These are phyloP conservation scores for Aleiodes leptofemur DNA, from an alignment of 2,888 invertebrate genomes.

Conservation along the genomic window DNA sequence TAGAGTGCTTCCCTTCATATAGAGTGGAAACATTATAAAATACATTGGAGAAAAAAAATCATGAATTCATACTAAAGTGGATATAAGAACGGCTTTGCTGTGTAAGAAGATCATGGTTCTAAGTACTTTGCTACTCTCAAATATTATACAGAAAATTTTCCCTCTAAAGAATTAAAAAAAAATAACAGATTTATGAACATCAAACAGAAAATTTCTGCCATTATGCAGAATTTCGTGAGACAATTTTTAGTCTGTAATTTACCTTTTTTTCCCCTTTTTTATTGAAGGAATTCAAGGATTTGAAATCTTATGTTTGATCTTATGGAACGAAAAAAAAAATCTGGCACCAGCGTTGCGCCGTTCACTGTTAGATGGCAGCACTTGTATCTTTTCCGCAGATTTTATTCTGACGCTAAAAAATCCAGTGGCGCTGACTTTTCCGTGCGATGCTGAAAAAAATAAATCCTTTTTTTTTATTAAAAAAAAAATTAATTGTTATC, in stretches of 20 bases:
- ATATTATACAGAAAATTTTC: too few relatives aligned
- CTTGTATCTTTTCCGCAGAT: constrained; percentile 2
- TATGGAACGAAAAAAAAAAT: not conserved
- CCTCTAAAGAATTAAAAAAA: too few relatives aligned
- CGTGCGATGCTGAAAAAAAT: too few relatives aligned
- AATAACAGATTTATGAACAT: too few relatives aligned
- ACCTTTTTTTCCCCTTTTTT: too few relatives aligned
- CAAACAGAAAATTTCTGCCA: too few relatives aligned
- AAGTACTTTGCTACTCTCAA: not conserved
- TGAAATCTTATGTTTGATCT: not conserved
- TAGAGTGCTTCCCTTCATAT: not conserved
- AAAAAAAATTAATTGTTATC: not conserved
- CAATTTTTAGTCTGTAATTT: too few relatives aligned
- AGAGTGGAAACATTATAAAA: not conserved
- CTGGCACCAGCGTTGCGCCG: not conserved
- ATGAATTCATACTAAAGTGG: constrained; percentile 33
- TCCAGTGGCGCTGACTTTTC: too few relatives aligned
- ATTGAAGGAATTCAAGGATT: too few relatives aligned
- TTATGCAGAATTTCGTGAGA: too few relatives aligned
- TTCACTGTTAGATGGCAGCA: constrained; percentile 31
- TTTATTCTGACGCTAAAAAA: not conserved
- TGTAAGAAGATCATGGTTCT: constrained; percentile 23
- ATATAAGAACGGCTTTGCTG: not conserved
- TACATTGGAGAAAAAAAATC: constrained; percentile 51
- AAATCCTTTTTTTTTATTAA: not conserved